Base-by-base conservation (phyloP, 2,113 vertebrate species). In the Pterocles burchelli region DNA sequence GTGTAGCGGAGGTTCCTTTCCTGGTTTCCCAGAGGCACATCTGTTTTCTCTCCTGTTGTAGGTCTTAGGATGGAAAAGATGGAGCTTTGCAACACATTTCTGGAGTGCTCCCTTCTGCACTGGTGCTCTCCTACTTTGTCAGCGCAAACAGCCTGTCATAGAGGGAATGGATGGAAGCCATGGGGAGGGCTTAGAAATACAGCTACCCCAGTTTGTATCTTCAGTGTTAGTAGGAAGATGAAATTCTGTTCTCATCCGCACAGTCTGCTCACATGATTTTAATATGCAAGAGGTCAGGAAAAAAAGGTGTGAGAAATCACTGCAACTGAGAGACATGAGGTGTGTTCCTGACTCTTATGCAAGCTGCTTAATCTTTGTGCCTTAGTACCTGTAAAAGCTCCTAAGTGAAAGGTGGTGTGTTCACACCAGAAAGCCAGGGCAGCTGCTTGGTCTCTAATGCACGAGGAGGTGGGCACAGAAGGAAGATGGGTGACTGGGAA, bases 311-410 rank as follows among this genome's bases (percentile, higher is more conserved):
- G 22, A 45, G 29, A 36, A 71, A 61, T 81, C n/a, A 49, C 76
- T 81, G 41, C 65, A 49, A 10, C 8, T 46, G 54, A 71, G 83
- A 61, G 49, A 75, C 26, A 4, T 12, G 21, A 79, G 63, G 33
- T 77, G 17, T 25, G 54, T 66, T 86, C 63, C 71, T 75, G 81
- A 45, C 43, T 61, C 55, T 88, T 79, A 94, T 58, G 38, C 89
- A 88, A 93, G 17, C 66, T 26, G 31, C 36, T 82, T 75, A 49
- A 51, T 94, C 65, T 93, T 90, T 59, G 89, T 95, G 87, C 89
- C 97, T 96, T 96, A 79, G 34, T 91, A 88, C 80, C 84, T 78
- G 48, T 70, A 72, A 80, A 93, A 92, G 61, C 74, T 87, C 83
- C 78, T n/a, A 20, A 81, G 51, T 67, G 76, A 46, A 82, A 83